Conservation (phyloP, 2,888 invertebrate species). For the Cancer borealis region DNA sequence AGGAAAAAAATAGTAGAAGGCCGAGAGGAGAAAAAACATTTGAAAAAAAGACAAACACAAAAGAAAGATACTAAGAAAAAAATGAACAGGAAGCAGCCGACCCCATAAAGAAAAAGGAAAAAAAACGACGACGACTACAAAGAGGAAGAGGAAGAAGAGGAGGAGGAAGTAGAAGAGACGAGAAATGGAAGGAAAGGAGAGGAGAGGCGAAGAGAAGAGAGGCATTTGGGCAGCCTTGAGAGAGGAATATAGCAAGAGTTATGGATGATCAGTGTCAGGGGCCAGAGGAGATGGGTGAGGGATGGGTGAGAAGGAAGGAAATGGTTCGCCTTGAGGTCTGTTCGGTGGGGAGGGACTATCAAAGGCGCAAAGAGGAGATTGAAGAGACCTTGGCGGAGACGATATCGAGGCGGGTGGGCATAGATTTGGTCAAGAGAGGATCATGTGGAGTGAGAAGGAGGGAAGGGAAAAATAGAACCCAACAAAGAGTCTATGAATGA, state of each 20-base stretch:
- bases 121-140: not conserved
- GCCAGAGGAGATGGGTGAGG: not conserved
- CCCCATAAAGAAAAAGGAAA: not conserved
- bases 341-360: not conserved
- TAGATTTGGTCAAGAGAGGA: not conserved
- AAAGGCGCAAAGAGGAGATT: not conserved
- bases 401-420: not conserved
- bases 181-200: not conserved
- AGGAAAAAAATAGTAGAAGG: not conserved
- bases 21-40: not conserved
- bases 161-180: not conserved
- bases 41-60: not conserved
- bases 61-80: not conserved
- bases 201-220: not conserved
- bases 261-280: slow-evolving; percentile 24
- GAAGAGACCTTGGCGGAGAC: not conserved
- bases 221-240: not conserved
- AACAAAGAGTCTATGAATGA: not conserved
- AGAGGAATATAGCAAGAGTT: not conserved
- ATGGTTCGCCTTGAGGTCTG: not conserved
- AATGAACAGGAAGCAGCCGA: too few species aligned
- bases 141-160: not conserved
- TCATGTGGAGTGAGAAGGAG: slow-evolving; percentile 2
- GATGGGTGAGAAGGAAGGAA: not conserved
- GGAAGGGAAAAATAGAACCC: not conserved